phyloP scores from a whole-genome alignment of 2,113 vertebrate species.

The Sterrhoptilus dennistouni region DNA sequence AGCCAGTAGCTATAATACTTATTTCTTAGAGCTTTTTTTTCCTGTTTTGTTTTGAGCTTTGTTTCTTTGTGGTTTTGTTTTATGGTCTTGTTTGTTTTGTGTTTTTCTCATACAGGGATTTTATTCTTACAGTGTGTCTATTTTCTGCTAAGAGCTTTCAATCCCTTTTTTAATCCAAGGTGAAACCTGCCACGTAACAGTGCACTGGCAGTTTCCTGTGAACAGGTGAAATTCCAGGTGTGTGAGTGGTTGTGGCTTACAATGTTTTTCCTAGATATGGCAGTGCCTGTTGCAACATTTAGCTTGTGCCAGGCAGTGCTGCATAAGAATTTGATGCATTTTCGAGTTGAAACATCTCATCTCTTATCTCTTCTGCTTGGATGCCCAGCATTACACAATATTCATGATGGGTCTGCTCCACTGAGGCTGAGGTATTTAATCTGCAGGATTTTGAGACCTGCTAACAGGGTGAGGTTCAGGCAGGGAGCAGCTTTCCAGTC shows the following conservation, averaged over 20 bases:
- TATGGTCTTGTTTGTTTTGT: neutral
- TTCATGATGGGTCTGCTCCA: neutral
- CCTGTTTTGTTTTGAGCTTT: neutral
- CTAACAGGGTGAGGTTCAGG: neutral
- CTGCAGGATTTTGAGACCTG: neutral
- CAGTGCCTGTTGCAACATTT: neutral
- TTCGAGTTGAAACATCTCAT: neutral
- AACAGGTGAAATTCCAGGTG: neutral
- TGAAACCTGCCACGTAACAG: neutral
- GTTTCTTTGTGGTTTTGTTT: neutral
- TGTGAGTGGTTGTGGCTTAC: neutral
- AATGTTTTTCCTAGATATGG: neutral
- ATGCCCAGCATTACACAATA: neutral
- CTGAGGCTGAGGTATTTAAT: neutral
- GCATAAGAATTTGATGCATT: neutral
- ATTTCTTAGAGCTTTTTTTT: neutral
- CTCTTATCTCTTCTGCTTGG: neutral
- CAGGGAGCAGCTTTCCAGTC: neutral
- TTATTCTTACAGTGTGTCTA: neutral
- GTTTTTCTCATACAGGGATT: neutral
- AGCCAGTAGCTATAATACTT: neutral
- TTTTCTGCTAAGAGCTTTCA: neutral
- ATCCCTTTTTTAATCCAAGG: neutral
- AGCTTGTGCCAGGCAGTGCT: neutral
- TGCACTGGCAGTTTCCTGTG: neutral